Evolutionary conservation across 2,797 vertebrate genomes (phyloP), one percentile per base, ranked within the genome.

Genomic region (Sardinella longiceps): DNA sequence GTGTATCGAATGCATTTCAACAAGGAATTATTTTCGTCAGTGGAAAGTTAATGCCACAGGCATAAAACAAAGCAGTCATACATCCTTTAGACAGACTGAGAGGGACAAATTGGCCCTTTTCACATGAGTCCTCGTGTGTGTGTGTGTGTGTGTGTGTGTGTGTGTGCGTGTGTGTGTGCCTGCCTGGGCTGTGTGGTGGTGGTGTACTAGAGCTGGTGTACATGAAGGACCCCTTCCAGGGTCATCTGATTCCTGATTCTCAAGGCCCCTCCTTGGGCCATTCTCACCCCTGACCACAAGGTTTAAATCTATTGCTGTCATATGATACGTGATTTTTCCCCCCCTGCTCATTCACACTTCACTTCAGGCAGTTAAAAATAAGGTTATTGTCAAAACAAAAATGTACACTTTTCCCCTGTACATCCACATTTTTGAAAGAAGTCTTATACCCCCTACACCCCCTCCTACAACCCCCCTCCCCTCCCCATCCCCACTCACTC

Each of bases 401-500:
- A 70, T 70, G 10, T 33, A 30, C 30, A 5, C 25, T 70, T 70
- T 70, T n/a, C n/a, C 30, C 66, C 30, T 70, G 66, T 70, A 63
- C 30, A 70, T 70, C 66, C 66, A 0, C 33, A 70, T 70, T 30
- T 30, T 37, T 70, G 15, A 33, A 33, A 70, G 66, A 70, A 20
- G 28, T 20, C 15, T 87, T 11, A 85, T 53, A 30, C 30, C 37
- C 46, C 10, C 70, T n/a, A 86, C 56, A 86, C 30, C 86, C 48
- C 85, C 5, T 0, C 37, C 60, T 48, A 84, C 51, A 46, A 80
- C 18, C 20, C 23, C 74, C 84, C 77, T 90, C 88, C 89, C 63
- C 33, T 30, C 28, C 63, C 14, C 14, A 28, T 33, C 33, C 30
- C 30, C 11, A 33, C 12, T 1, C 66, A 70, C 66, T 12, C 25